A percentile compares a stretch with the other conserved stretches of the same genome.
These are phyloP conservation scores for Circaetus cinerascens DNA, from an alignment of 2,113 vertebrate species.

Conservation along the genomic window DNA sequence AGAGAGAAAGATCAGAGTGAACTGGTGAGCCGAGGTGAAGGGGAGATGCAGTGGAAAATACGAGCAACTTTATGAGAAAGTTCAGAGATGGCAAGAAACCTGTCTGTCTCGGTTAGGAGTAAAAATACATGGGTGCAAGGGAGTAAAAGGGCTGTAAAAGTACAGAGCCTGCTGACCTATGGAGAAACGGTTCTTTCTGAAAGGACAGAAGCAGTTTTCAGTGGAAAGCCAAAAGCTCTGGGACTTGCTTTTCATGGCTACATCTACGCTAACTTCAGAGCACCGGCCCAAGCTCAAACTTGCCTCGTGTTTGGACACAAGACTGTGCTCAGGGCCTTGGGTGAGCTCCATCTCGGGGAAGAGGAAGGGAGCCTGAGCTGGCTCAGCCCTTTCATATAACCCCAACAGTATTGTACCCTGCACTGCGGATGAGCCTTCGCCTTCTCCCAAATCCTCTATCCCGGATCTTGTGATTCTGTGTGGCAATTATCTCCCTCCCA, in stretches of 20 bases:
- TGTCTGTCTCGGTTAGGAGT: not conserved
- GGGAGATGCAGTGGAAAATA: slow-evolving; percentile 19
- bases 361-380: not conserved
- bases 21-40: not conserved
- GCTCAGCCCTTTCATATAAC: not conserved
- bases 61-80: not conserved
- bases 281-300: not conserved
- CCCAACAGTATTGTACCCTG: not conserved
- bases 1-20: slow-evolving; percentile 16
- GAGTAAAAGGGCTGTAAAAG: not conserved
- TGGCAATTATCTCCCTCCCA: not conserved
- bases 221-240: not conserved
- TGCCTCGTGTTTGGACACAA: slow-evolving; percentile 33
- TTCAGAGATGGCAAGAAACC: not conserved
- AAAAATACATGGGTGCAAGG: not conserved
- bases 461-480: not conserved
- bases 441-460: not conserved
- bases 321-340: slow-evolving; percentile 23
- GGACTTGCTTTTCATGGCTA: not conserved
- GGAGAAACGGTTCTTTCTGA: not conserved
- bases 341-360: not conserved
- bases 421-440: not conserved
- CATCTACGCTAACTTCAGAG: not conserved
- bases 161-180: not conserved
- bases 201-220: not conserved